A percentile compares a stretch with the other conserved stretches of the same genome.
These are phyloP conservation scores for Mohoua ochrocephala DNA, from an alignment of 2,113 vertebrate species.

Conservation along the genomic window DNA sequence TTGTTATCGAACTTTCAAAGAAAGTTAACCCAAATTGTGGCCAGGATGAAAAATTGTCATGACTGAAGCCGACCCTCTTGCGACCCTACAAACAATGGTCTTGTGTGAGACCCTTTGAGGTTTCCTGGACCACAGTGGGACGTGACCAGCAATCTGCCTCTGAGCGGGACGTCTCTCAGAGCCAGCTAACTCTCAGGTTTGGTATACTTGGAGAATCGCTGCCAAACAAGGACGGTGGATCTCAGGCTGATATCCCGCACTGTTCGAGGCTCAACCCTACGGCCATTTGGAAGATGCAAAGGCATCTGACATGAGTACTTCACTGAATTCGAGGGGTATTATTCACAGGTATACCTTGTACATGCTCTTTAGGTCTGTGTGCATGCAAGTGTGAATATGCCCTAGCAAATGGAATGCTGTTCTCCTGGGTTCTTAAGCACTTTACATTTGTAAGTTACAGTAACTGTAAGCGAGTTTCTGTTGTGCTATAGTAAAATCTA, in stretches of 20 bases:
- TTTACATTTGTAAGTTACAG: neutral
- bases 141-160: neutral
- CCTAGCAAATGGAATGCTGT: neutral
- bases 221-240: neutral
- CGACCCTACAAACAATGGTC: fast-evolving
- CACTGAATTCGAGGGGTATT: neutral
- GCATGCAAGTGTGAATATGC: neutral
- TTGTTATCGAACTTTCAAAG: neutral
- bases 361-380: neutral
- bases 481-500: neutral
- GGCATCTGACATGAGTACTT: neutral
- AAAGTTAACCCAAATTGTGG: fast-evolving
- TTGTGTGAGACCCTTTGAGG: neutral
- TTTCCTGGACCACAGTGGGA: neutral
- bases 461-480: neutral
- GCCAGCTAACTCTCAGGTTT: neutral
- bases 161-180: neutral
- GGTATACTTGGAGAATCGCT: neutral
- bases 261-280: fast-evolving
- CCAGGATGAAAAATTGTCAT: neutral
- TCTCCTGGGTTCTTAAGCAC: neutral
- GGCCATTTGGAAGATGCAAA: neutral
- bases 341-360: neutral
- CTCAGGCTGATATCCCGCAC: too few species aligned
- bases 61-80: neutral